Percentiles rank a stretch among this genome's conserved stretches.
Evolutionary conservation across 2,797 vertebrate genomes (phyloP).

Genomic region (Austrolebias charrua): DNA sequence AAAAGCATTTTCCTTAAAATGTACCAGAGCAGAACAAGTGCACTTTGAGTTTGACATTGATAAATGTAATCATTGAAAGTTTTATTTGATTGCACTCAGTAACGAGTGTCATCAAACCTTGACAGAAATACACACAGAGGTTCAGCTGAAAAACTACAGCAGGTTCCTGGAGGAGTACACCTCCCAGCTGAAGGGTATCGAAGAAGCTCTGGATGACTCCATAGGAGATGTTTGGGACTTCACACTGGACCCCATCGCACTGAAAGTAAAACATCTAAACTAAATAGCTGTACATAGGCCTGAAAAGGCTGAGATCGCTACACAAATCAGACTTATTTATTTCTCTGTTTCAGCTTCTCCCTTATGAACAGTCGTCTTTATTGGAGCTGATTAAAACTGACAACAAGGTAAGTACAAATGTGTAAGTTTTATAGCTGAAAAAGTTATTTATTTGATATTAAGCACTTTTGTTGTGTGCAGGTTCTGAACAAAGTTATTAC

Average conservation of each 20-base stretch:
- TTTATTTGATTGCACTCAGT: not conserved
- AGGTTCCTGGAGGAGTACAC: conserved; percentile 95
- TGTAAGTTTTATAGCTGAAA: not conserved
- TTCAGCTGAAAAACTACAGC: conserved; percentile 95
- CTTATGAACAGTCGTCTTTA: conserved; percentile 93
- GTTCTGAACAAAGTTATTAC: conserved; percentile 99
- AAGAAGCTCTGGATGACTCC: conserved; percentile 94
- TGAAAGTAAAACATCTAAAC: conserved; percentile 82
- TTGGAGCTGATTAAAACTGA: conserved; percentile 98
- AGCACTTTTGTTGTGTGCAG: conserved; percentile 64
- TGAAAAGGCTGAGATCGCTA: not conserved
- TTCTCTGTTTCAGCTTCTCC: conserved; percentile 84
- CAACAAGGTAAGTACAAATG: conserved; percentile 86
- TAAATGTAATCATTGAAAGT: too few relatives aligned
- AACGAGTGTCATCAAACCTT: not conserved
- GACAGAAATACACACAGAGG: conserved; percentile 97
- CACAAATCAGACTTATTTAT: not conserved
- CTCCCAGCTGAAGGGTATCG: conserved; percentile 91
- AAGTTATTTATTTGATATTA: not conserved
- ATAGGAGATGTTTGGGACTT: conserved; percentile 99
- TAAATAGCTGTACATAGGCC: not conserved
- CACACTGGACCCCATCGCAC: conserved; percentile 92
- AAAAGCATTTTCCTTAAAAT: not conserved
- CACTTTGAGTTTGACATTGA: not conserved
- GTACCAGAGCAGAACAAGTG: not conserved